Evolutionary conservation across 2,888 invertebrate genomes (phyloP), one percentile per base, ranked within the genome.

Genomic region (Aquatica leii): DNA sequence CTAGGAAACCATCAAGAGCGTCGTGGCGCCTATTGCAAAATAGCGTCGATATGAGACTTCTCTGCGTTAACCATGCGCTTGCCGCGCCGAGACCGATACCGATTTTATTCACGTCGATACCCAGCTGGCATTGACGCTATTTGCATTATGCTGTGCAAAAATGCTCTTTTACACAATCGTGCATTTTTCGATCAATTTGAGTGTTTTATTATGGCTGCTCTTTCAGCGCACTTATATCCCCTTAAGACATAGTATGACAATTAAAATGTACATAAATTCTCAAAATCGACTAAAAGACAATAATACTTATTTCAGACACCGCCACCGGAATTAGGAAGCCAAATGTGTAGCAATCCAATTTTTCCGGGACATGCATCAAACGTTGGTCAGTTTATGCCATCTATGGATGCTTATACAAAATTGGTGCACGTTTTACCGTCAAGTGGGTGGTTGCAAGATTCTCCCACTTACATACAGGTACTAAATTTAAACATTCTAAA

Each of bases 1-100:
- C 77, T 72, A 70, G 68, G 76, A 71, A 67, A 75, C 77, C 68
- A 66, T 48, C 69, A 72, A 74, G 74, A 76, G 77, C 75, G 77
- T 75, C 76, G 75, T 73, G 78, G 77, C 78, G 76, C 78, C 80
- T 66, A 71, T 72, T 73, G 74, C 72, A 71, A 73, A 73, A 70
- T 69, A 57, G 66, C 62, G 68, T 68, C 65, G 69, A 68, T 66
- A 62, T 76, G 83, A 77, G 73, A 72, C 82, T 82, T 81, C 76
- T 76, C 77, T 80, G 72, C 80, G 84, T 84, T 63, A 65, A 65
- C 59, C 65, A 60, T 65, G 69, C 62, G 66, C 66, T 59, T 64
- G 46, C 60, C 69, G 68, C 68, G 70, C 72, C 66, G 65, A 68
- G 68, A 59, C 70, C 68, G 65, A 69, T 70, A 69, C 70, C 67